Conservation (phyloP, 2,888 invertebrate genomes). For the Phania funesta region DNA sequence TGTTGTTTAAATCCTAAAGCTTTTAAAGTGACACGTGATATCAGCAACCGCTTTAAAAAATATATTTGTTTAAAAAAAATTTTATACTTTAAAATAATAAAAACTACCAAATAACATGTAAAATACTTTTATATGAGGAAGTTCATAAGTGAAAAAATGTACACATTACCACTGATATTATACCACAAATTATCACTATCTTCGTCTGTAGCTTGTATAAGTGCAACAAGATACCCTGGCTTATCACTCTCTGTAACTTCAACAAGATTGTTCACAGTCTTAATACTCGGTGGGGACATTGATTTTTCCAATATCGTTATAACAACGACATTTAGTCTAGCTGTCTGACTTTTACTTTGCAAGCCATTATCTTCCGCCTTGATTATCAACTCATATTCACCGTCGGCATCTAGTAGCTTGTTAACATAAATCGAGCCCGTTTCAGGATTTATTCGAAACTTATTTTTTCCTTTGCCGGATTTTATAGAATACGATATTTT, state of each 20-base stretch:
- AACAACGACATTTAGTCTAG: conserved; percentile 87
- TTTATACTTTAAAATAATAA: too few relatives aligned
- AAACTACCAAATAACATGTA: too few relatives aligned
- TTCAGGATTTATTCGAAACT: conserved; percentile 90
- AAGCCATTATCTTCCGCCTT: conserved; percentile 89
- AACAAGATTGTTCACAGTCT: conserved; percentile 85
- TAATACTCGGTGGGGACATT: conserved; percentile 84
- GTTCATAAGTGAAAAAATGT: conserved; percentile 53
- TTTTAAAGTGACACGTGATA: too few relatives aligned
- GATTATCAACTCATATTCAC: conserved; percentile 79
- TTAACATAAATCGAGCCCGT: conserved; percentile 91
- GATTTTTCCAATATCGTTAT: conserved; percentile 83
- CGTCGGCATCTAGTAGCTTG: conserved; percentile 85
- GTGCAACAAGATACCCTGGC: conserved; percentile 91
- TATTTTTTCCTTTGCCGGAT: conserved; percentile 88
- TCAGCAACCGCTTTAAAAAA: too few relatives aligned
- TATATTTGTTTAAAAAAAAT: too few relatives aligned
- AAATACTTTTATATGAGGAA: too few relatives aligned
- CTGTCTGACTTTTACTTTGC: conserved; percentile 87
- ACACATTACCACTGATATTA: conserved; percentile 89
- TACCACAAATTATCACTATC: conserved; percentile 95
- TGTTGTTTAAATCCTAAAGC: too few relatives aligned
- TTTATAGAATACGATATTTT: conserved; percentile 90
- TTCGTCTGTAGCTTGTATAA: conserved; percentile 91
- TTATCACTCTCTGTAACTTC: conserved; percentile 91